Base-by-base conservation (phyloP, 2,797 vertebrate genomes). In the Ctenosaura bakeri region DNA sequence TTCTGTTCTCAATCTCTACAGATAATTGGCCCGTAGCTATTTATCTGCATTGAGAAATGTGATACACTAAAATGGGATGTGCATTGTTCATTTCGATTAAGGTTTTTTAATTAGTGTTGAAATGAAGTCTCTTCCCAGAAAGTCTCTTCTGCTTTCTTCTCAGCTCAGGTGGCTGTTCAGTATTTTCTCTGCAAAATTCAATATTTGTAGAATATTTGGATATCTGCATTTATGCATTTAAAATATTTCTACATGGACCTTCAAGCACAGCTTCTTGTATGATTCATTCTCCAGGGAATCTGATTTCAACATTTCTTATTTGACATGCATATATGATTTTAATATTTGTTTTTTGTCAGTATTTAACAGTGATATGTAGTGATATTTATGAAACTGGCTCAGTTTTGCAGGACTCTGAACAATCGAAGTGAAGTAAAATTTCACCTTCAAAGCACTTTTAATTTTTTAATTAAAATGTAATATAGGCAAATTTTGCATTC, bases 1-100 rank as follows among this genome's bases (percentile, higher is more conserved):
- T 88, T 91, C 59, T 69, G 2, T 64, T 76, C 56, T 93, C 88
- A 71, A 89, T 52, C 90, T 92, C 80, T 35, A 35, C 76, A 80
- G 93, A 59, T 64, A 90, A 92, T 83, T 92, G 91, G 92, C 79
- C 16, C 92, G 88, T 80, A 85, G 83, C 83, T 62, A 81, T 90
- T 91, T 86, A 69, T 12, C 14, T 69, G 81, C 76, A 42, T 93
- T 88, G 80, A 92, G 85, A 91, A 80, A 76, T 59, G 24, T 86
- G 83, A 89, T 59, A 13, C 0, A 1, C 46, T 88, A 7, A 29
- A 87, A 90, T 42, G 74, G 78, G 71, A 83, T 38, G 18, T 24
- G 26, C 20, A 46, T n/a, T 78, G 35, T 64, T 83, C 62, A 38
- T 74, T 87, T 56, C 13, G 42, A 82, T 64, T 62, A 62, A 76